Evolutionary conservation across 2,888 invertebrate species (phyloP).

Genomic region (Rhopalosiphum nymphaeae): DNA sequence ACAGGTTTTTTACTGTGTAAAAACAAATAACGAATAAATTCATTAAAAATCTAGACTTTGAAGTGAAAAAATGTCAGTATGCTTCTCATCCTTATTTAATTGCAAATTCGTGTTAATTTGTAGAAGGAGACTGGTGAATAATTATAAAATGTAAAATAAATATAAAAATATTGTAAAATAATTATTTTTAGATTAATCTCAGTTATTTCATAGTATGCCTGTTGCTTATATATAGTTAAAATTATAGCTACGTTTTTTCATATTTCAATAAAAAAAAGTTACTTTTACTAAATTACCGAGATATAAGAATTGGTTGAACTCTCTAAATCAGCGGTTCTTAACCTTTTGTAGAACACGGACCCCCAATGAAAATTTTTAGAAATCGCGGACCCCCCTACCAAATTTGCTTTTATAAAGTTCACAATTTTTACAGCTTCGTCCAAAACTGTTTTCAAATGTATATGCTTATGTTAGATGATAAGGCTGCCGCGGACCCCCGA

Average conservation of each 20-base stretch:
- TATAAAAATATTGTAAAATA: no score
- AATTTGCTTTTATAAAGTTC: no score
- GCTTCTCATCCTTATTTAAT: background rate
- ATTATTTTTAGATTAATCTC: background rate
- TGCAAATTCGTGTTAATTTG: background rate
- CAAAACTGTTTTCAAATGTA: no score
- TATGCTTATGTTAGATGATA: no score
- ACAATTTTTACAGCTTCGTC: no score
- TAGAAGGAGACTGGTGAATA: background rate
- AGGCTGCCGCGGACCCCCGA: no score
- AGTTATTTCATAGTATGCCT: background rate
- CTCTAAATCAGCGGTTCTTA: no score
- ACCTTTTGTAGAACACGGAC: no score
- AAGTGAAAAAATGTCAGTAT: background rate
- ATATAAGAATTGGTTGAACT: background rate
- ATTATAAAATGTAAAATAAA: no score
- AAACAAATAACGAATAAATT: background rate
- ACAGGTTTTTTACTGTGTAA: slow-evolving; percentile 33
- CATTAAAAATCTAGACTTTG: background rate
- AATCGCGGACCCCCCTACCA: no score
- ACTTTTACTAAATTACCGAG: background rate
- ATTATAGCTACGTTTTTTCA: background rate
- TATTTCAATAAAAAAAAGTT: background rate
- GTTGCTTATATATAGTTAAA: background rate
- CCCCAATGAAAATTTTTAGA: no score